Percentiles rank a stretch among this genome's conserved stretches.
These are phyloP conservation scores for Lacerta viridis DNA, from an alignment of 2,797 vertebrate species.

Conservation along the genomic window DNA sequence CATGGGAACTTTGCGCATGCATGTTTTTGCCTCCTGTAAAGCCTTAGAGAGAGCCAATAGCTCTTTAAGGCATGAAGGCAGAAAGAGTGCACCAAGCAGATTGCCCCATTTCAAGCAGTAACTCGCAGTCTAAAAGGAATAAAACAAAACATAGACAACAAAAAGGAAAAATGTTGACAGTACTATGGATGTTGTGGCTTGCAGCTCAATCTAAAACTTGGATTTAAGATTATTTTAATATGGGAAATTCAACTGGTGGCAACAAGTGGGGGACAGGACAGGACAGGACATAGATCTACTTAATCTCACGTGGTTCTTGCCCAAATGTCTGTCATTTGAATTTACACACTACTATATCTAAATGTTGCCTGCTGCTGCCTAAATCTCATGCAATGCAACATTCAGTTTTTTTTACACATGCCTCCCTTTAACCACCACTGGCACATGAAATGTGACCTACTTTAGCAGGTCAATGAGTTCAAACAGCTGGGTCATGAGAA, in stretches of 20 bases:
- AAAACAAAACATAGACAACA: not conserved
- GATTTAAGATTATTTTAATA: not conserved
- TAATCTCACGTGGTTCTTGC: not conserved
- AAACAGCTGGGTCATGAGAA: conserved; percentile 4
- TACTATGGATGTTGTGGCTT: not conserved
- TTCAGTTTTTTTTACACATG: not conserved
- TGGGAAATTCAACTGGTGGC: not conserved
- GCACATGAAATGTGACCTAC: conserved; percentile 1
- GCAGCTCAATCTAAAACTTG: not conserved
- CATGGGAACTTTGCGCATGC: not conserved
- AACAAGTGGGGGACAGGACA: not conserved
- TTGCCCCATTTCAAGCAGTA: not conserved
- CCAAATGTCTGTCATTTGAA: not conserved
- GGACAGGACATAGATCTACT: not conserved
- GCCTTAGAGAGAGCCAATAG: not conserved
- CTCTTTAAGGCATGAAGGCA: not conserved
- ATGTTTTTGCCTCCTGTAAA: not conserved
- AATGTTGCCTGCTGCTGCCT: not conserved
- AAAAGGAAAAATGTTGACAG: not conserved
- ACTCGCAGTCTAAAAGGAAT: not conserved
- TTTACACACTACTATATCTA: not conserved
- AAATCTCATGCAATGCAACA: not conserved
- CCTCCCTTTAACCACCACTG: conserved; percentile 31
- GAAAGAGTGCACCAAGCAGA: not conserved
- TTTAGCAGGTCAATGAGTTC: not conserved